Evolutionary conservation across 2,888 invertebrate species (phyloP), one percentile per base, ranked within the genome.

Genomic region (Drosophila mettleri): DNA sequence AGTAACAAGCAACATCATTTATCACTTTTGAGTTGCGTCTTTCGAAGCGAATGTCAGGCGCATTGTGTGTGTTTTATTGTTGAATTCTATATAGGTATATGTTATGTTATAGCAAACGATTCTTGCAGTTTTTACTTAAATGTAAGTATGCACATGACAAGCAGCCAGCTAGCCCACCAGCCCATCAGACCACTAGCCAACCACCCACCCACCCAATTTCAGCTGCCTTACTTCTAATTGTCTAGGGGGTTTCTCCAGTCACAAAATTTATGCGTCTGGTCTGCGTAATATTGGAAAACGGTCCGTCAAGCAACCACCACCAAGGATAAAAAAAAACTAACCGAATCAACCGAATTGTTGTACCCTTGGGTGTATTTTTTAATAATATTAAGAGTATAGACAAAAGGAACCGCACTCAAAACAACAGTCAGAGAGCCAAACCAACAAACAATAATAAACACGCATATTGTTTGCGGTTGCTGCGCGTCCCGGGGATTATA

Each of bases 341-440:
- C 75, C 83, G 70, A 73, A 70, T 71, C 75, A 61, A 86, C 80
- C 86, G 69, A 82, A 88, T 82, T 80, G 86, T 78, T 74, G 69
- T 78, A 34, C 86, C 88, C 88, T 69, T 79, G 86, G 86, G 86
- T 86, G 79, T 84, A 80, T 88, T 86, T 87, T 88, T 88, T 88
- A 88, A 86, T 88, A 86, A 79, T 86, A 84, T 86, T 81, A 85
- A 86, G 78, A 85, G 88, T 78, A 88, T 74, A 71, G 68, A 86
- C 71, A 72, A 73, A 76, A 49, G 63, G 41, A 49, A 78, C 69
- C 72, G 66, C 82, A 76, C 84, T 69, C 69, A 57, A 71, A 68
- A 61, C 63, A 73, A 72, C 71, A 77, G 31, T 12, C 58, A 54
- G 16, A 7, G 16, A 60, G 16, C 22, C 43, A 53, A 33, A 36